Base-by-base conservation (phyloP, 2,888 invertebrate species). In the Perizoma affinitatum region DNA sequence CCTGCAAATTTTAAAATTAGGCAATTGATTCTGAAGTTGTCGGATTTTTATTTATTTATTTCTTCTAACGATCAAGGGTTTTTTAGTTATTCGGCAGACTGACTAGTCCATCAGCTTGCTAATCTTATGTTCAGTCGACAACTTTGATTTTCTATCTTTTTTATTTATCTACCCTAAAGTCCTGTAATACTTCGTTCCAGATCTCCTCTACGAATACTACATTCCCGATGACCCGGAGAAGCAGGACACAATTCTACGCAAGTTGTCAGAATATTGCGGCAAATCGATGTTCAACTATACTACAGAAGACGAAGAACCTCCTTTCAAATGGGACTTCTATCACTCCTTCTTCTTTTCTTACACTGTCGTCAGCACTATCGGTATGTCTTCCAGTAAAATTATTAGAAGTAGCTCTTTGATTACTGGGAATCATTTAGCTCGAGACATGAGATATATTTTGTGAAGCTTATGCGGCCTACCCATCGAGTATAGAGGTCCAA, bases 331-430 rank as follows among this genome's bases (percentile, higher is more conserved):
- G 98, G 97, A 96, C 76, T 97, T 96, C 85, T 97, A 97, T 84
- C 97, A 98, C 86, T 96, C 97, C 0, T 95, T 98, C 78, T 97
- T 97, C 89, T 98, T 98, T 84, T 96, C 97, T 5, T 96, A 98
- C 74, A 98, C 97, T 10, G 97, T 97, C 53, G 96, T 97, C 78
- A 97, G 97, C 79, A 98, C 98, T 5, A 97, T 98, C 71, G 98
- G 97, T 96, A 88, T 91, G 93, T 9, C 74, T 11, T 38, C 7
- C 4, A 5, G 9, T 35, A n/a, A 5, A 5, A 44, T 44, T 22
- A 44, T 44, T 58, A 6, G n/a, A n/a, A n/a, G 22, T 22, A 22
- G 22, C 22, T 22, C 22, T 22, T 3, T 22, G 1, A 22, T 3
- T 22, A 22, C 22, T 22, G 22, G 22, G 3, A 22, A 22, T 22